Evolutionary conservation across 2,888 invertebrate genomes (phyloP), one percentile per base, ranked within the genome.

Genomic region (Oasisia sp.): DNA sequence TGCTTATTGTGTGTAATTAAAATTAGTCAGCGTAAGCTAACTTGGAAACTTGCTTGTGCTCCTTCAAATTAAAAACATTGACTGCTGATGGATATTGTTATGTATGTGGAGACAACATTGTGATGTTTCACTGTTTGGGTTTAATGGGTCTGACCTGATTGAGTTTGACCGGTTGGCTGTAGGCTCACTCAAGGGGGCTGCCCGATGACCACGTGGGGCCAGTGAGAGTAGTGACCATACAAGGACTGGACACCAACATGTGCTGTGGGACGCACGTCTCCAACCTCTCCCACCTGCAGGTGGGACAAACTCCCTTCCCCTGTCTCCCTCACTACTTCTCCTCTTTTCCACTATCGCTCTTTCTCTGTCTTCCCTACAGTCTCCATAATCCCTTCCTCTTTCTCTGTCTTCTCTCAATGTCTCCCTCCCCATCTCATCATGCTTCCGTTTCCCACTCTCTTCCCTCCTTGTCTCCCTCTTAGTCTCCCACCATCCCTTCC

Each of bases 181-280:
- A 97, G 97, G 97, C 97, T 1, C 97, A 97, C 93, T 97, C 97
- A 0, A 96, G 98, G 92, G 98, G 98, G 0, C 96, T 98, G 45
- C 98, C 98, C 0, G 98, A 97, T 93, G 98, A 98, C 95, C 98
- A 98, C 94, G 97, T 97, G 94, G 98, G 98, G 0, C 97, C 97
- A 44, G 97, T 98, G 27, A 97, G 98, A 92, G 97, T 98, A 3
- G 97, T 98, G 74, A 97, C 97, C 92, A 98, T 98, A 93, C 97
- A 97, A 74, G 97, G 97, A 32, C 96, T 98, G 91, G 98, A 98
- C 94, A 97, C 97, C 93, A 98, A 98, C 95, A 97, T 98, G 97
- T 98, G 98, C 95, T 98, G 98, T 96, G 98, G 98, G 0, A 98
- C 98, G 0, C 98, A 98, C 95, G 98, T 98, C 0, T 97, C 97